Evolutionary conservation across 2,888 invertebrate genomes (phyloP).

Genomic region (Bombylius discolor): DNA sequence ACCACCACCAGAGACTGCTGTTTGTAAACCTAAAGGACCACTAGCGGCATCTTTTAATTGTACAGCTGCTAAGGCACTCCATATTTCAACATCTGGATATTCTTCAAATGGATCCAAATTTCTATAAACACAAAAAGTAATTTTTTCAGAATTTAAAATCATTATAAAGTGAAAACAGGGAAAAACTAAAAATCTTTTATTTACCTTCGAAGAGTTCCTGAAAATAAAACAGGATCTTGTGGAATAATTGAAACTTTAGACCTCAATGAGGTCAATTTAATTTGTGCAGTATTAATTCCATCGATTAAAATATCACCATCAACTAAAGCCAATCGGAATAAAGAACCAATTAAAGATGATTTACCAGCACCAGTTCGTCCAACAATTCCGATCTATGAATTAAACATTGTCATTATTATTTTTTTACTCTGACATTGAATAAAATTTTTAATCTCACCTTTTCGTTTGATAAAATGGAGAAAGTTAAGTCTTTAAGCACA

Average conservation of each 20-base stretch:
- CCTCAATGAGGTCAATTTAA: slow-evolving; percentile 48
- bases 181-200: too few relatives aligned
- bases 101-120: slow-evolving; percentile 67
- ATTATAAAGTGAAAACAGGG: too few relatives aligned
- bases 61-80: slow-evolving; percentile 60
- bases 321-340: slow-evolving; percentile 44
- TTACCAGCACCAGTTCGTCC: slow-evolving; percentile 61
- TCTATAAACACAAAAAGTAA: slow-evolving; percentile 33
- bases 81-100: slow-evolving; percentile 53
- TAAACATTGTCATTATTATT: too few relatives aligned
- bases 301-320: slow-evolving; percentile 58
- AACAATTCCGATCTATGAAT: slow-evolving; percentile 42
- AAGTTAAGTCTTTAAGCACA: slow-evolving; percentile 58
- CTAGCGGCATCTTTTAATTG: slow-evolving; percentile 44
- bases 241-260: slow-evolving; percentile 51
- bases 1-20: slow-evolving; percentile 43
- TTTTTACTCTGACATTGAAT: too few relatives aligned
- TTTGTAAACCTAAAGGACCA: slow-evolving; percentile 39
- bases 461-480: slow-evolving; percentile 39
- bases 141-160: not conserved
- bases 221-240: slow-evolving; percentile 40
- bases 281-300: slow-evolving; percentile 43
- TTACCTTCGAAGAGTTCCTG: slow-evolving; percentile 39
- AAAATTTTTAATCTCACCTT: slow-evolving; percentile 33
- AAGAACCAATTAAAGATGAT: slow-evolving; percentile 51